Percentiles rank a stretch among this genome's conserved stretches.
Conservation (phyloP, 1,140 invertebrate genomes). For the Hyphantria cunea region DNA sequence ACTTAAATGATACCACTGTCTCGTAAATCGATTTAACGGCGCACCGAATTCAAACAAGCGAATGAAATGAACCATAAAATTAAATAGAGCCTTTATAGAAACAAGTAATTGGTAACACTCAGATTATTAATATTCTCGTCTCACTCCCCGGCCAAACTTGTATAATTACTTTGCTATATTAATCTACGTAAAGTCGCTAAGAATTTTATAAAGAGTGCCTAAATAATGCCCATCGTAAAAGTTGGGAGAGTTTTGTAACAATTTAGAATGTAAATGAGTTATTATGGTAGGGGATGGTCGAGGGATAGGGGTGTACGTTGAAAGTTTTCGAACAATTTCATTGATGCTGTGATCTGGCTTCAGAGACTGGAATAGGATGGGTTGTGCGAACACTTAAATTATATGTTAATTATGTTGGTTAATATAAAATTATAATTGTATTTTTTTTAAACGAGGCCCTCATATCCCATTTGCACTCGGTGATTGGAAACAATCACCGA, state of each 20-base stretch:
- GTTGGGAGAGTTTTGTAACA: conserved; percentile 19
- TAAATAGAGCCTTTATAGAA: conserved; percentile 20
- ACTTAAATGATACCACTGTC: conserved; percentile 23
- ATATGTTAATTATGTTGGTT: not conserved
- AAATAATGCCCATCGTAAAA: conserved; percentile 15
- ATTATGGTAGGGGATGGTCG: not conserved
- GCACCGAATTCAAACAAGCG: conserved; percentile 24
- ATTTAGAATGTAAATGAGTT: conserved; percentile 31
- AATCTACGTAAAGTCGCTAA: conserved; percentile 25
- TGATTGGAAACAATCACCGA: no score
- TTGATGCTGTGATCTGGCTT: not conserved
- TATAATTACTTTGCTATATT: conserved; percentile 30
- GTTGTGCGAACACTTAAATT: not conserved
- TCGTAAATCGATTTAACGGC: conserved; percentile 13
- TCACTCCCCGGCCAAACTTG: conserved; percentile 20
- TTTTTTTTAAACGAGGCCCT: no score
- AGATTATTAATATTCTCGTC: conserved; percentile 35
- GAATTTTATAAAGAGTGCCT: conserved; percentile 27
- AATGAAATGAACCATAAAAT: conserved; percentile 25
- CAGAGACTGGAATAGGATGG: not conserved
- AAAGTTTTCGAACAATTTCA: conserved; percentile 4
- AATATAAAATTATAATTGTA: not conserved
- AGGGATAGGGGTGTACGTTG: conserved; percentile 1
- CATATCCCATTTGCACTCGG: no score
- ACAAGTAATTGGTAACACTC: conserved; percentile 28